phyloP scores from a whole-genome alignment of 2,113 vertebrate genomes.

The Hyaena hyaena region DNA sequence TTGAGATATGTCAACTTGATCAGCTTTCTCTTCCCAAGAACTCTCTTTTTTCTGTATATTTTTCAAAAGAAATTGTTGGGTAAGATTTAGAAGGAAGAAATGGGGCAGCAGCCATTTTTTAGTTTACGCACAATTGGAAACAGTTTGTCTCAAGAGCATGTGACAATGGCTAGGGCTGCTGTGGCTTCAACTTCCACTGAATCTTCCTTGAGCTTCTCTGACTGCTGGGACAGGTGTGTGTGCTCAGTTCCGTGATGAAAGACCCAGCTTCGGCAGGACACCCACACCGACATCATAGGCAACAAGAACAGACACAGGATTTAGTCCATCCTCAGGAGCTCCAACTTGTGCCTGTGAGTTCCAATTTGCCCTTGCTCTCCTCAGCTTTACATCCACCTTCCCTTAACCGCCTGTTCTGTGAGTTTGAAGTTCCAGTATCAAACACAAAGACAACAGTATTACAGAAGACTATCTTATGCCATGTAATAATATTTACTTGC shows the following conservation, averaged over 20 bases:
- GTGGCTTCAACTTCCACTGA: background rate
- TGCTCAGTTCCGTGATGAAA: background rate
- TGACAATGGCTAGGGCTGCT: background rate
- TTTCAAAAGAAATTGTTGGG: background rate
- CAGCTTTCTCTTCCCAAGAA: background rate
- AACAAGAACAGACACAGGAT: background rate
- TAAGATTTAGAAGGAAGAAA: background rate
- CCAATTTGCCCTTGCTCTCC: background rate
- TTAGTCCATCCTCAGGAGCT: background rate
- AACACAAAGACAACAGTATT: background rate
- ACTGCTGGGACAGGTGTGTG: background rate
- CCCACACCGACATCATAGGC: background rate
- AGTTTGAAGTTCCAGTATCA: background rate
- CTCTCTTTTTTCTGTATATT: background rate
- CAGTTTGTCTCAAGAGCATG: background rate
- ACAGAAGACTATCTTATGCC: background rate
- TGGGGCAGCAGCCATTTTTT: background rate
- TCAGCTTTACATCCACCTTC: background rate
- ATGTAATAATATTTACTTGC: background rate
- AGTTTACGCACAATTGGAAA: accelerated
- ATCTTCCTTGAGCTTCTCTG: background rate
- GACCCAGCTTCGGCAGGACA: background rate
- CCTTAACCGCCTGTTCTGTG: background rate
- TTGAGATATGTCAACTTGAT: background rate
- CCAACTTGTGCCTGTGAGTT: background rate